These are phyloP conservation scores for Eupeodes latifasciatus DNA, from an alignment of 2,888 invertebrate species.

Conservation along the genomic window DNA sequence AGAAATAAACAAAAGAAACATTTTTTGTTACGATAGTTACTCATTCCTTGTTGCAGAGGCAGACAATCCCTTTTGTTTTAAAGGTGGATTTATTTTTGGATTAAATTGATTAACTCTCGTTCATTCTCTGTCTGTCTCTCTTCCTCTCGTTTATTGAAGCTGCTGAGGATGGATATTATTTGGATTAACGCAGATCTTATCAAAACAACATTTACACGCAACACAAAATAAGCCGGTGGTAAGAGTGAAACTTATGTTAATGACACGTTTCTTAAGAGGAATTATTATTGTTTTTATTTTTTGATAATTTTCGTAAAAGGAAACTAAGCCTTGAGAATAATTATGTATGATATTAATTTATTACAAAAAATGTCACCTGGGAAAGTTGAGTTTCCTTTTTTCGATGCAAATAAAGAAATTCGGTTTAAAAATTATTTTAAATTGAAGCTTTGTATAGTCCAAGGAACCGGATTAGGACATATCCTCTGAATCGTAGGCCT, in stretches of 20 bases:
- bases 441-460: no score
- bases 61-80: constrained; percentile 35
- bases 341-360: no score
- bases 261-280: constrained; percentile 31
- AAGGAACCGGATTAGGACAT: no score
- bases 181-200: constrained; percentile 50
- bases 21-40: neutral
- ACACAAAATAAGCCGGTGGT: constrained; percentile 39
- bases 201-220: constrained; percentile 39
- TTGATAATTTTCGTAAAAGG: no score
- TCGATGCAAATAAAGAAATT: no score
- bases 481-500: no score
- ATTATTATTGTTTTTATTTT: neutral
- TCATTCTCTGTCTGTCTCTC: no score
- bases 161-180: constrained; percentile 30
- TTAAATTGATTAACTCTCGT: constrained; percentile 45
- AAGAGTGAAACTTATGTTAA: constrained; percentile 40
- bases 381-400: no score
- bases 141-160: neutral
- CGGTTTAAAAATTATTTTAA: no score
- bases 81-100: constrained; percentile 51
- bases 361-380: no score
- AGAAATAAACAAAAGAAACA: constrained; percentile 36
- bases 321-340: no score
- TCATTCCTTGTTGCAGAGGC: neutral